Base-by-base conservation (phyloP, 2,888 invertebrate species). In the Callimorpha dominula region DNA sequence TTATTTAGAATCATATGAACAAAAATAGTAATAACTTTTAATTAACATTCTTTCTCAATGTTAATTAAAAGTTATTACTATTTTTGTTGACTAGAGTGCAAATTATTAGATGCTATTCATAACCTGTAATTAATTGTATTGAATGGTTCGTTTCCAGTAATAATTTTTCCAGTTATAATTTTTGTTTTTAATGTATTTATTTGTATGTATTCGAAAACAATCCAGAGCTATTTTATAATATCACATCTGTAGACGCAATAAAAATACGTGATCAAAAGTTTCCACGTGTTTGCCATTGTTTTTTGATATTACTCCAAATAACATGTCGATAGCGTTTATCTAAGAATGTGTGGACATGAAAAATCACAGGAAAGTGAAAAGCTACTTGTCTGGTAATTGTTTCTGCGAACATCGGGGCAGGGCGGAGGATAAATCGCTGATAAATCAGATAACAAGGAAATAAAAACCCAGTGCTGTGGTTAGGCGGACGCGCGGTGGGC, bases 391-490 rank as follows among this genome's bases (percentile, higher is more conserved):
- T 70, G 71, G 91, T 93, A 93, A 93, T 93, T 93, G 93, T 93
- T 93, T 93, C 88, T 89, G 50, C 83, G 79, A 81, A 82, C 81
- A 85, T 84, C 82, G 83, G 86, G 85, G 87, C 78, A 80, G 83
- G 82, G 75, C 82, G 80, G 78, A 80, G 79, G 84, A 87, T 87
- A 87, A 89, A 89, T 90, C 91, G 87, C 86, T 85, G 87, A 90
- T 87, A 91, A 91, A 92, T 93, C 92, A 90, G 91, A 92, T 91
- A 89, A 88, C 87, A 88, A 78, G 83, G 82, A 84, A 91, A 91
- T 89, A 90, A 91, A n/a, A 91, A 91, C 87, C 88, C 8, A 72
- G 49, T 69, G 62, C 74, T 71, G 86, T 85, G 80, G 78, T 76
- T 81, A 76, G 85, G 78, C 77, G 68, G 49, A 60, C 42, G 70